A percentile compares a stretch with the other conserved stretches of the same genome.
These are phyloP conservation scores for Tribolium castaneum DNA, from an alignment of 1,140 invertebrate genomes.

Conservation along the genomic window DNA sequence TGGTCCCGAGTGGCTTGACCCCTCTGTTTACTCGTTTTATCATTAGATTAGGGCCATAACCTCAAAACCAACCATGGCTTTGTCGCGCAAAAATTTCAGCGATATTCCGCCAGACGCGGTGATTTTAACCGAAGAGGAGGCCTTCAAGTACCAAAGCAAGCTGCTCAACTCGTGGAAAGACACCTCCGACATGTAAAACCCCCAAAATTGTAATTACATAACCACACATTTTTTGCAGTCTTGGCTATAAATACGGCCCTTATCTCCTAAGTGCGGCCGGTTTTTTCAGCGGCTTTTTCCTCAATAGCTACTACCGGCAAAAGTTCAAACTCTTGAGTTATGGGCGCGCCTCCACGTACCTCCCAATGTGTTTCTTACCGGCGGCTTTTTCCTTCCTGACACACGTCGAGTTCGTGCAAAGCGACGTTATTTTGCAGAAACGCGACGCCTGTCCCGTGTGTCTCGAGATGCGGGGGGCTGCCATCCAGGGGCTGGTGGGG, in stretches of 20 bases:
- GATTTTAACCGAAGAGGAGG: constrained; percentile 63
- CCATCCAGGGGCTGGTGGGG: constrained; percentile 61
- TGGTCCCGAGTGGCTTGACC: no score
- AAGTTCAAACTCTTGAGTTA: constrained; percentile 61
- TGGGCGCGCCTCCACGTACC: constrained; percentile 62
- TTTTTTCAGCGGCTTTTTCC: constrained; percentile 59
- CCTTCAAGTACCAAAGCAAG: constrained; percentile 64
- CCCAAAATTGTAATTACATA: neutral
- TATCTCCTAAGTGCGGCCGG: constrained; percentile 42
- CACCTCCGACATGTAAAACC: constrained; percentile 61
- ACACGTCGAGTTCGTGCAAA: constrained; percentile 64
- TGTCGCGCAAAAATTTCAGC: constrained; percentile 42
- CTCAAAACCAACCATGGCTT: constrained; percentile 41
- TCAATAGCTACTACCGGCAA: constrained; percentile 64
- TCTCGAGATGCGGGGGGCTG: constrained; percentile 62
- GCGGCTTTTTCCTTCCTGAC: constrained; percentile 61
- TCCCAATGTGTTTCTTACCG: constrained; percentile 64
- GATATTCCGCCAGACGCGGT: constrained; percentile 64
- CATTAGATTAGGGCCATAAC: neutral
- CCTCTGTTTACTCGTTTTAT: no score
- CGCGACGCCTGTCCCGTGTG: constrained; percentile 62
- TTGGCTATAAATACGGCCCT: constrained; percentile 61
- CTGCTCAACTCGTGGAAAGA: constrained; percentile 64
- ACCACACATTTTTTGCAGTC: constrained; percentile 55
- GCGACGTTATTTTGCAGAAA: constrained; percentile 60